Evolutionary conservation across 2,113 vertebrate genomes (phyloP).

Genomic region (Salvelinus sp.): DNA sequence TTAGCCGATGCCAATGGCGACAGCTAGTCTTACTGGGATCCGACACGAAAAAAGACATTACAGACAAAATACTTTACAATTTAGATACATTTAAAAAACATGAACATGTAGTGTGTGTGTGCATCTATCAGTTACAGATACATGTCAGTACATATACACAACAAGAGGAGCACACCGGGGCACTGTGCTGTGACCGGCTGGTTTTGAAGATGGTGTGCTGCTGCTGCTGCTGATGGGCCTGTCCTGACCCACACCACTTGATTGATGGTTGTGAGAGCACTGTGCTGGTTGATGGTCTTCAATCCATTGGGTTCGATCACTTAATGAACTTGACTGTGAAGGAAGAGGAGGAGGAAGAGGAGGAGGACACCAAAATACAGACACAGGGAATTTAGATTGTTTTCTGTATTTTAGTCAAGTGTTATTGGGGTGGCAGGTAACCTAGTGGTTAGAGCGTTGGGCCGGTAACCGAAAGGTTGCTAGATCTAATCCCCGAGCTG

Average conservation of each 20-base stretch:
- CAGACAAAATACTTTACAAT: too few species aligned
- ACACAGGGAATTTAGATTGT: neutral
- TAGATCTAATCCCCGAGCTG: too few species aligned
- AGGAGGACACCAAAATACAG: slow-evolving; percentile 11
- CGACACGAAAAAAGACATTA: too few species aligned
- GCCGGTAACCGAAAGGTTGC: too few species aligned
- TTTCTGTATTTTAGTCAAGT: neutral
- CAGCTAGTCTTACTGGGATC: too few species aligned
- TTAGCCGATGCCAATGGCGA: too few species aligned
- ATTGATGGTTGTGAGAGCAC: slow-evolving; percentile 45
- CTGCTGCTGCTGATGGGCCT: slow-evolving; percentile 45
- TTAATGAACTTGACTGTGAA: slow-evolving; percentile 74
- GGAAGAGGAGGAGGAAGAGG: slow-evolving; percentile 35
- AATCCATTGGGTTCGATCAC: slow-evolving; percentile 62
- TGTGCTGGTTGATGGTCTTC: slow-evolving; percentile 43
- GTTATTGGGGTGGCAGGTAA: neutral
- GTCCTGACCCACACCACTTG: slow-evolving; percentile 54
- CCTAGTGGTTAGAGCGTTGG: too few species aligned
- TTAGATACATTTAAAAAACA: too few species aligned
- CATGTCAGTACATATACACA: too few species aligned
- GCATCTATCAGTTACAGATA: too few species aligned
- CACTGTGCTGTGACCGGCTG: neutral
- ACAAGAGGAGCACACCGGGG: too few species aligned
- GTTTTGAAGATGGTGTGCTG: slow-evolving; percentile 51
- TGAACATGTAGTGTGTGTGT: too few species aligned